A percentile compares a stretch with the other conserved stretches of the same genome.
phyloP scores from a whole-genome alignment of 2,888 invertebrate species.

The Brachyopa scutellaris region DNA sequence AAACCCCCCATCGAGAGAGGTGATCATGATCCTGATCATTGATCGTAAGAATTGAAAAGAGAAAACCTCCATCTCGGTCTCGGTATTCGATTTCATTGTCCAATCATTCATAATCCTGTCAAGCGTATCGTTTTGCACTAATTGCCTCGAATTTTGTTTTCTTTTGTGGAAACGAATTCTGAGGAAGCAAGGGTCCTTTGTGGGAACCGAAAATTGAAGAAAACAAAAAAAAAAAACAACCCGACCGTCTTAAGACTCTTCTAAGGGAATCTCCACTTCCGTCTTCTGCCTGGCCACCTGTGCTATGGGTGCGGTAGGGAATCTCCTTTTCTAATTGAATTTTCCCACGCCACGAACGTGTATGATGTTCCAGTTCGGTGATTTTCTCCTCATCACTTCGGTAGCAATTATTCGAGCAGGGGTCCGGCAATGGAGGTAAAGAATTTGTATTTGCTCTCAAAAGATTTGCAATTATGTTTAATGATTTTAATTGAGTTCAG shows the following conservation, averaged over 20 bases:
- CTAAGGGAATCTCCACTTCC: constrained; percentile 30
- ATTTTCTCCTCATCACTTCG: constrained; percentile 11
- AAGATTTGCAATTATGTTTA: constrained; percentile 36
- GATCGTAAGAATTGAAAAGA: constrained; percentile 14
- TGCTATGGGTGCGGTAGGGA: not conserved
- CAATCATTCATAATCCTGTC: constrained; percentile 38
- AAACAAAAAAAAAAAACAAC: no score
- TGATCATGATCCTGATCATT: constrained; percentile 1
- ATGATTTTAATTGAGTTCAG: constrained; percentile 24
- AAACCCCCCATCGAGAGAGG: not conserved
- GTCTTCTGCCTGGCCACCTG: constrained; percentile 11
- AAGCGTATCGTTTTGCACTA: constrained; percentile 52
- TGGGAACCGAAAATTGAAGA: constrained; percentile 29
- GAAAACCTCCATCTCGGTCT: not conserved
- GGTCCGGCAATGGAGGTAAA: not conserved
- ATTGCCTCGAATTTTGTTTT: constrained; percentile 21
- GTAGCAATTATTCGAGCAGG: not conserved
- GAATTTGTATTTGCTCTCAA: not conserved
- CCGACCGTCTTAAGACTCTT: not conserved
- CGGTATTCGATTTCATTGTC: not conserved
- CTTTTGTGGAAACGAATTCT: not conserved
- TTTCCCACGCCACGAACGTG: constrained; percentile 40
- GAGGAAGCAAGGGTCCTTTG: constrained; percentile 36
- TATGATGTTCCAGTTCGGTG: constrained; percentile 36
- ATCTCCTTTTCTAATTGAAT: constrained; percentile 2